Base-by-base conservation (phyloP, 2,113 vertebrate species). In the Nothobranchius furzeri region DNA sequence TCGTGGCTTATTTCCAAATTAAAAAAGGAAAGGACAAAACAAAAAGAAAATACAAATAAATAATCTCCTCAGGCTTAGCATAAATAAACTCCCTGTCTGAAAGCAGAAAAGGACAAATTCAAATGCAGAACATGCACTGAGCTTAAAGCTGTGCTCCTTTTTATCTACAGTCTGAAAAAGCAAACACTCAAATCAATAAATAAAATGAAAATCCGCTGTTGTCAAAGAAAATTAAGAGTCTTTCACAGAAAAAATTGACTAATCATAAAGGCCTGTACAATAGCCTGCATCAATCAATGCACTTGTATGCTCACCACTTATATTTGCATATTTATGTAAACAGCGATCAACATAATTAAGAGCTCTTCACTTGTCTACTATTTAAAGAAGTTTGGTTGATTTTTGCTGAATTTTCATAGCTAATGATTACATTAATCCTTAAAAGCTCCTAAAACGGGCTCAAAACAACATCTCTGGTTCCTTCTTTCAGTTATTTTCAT, bases 241-340 rank as follows among this genome's bases (percentile, higher is more conserved):
- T 55, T 14, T 45, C 43, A 50, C 15, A 13, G 11, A 1, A 45
- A 30, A 68, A 43, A 43, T 4, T 14, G 12, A 37, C 8, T 37
- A n/a, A 60, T 50, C 48, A 40, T 45, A 58, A 50, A 60, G 30
- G 40, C 60, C 35, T 73, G 24, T 53, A 50, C 53, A 25, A 57
- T 45, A 43, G 20, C 43, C 11, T 12, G 12, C 40, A 11, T 45
- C 3, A 45, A 45, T 45, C 43, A 45, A 45, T 45, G 40, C 40
- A 42, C 40, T 42, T 42, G 30, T 4, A 30, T 42, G 43, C 12
- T 12, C 5, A 3, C 11, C 24, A 45, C 14, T 60, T 64, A 55
- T 1, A 68, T 83, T 64, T 76, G 25, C 49, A 75, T 61, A 70
- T 56, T 48, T 59, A 40, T 42, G 36, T 62, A 62, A 78, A 82